Evolutionary conservation across 92 coral and sea anemone genomes (phyloP), one percentile per base, ranked within the genome.

Genomic region (Heliopora coerulea): DNA sequence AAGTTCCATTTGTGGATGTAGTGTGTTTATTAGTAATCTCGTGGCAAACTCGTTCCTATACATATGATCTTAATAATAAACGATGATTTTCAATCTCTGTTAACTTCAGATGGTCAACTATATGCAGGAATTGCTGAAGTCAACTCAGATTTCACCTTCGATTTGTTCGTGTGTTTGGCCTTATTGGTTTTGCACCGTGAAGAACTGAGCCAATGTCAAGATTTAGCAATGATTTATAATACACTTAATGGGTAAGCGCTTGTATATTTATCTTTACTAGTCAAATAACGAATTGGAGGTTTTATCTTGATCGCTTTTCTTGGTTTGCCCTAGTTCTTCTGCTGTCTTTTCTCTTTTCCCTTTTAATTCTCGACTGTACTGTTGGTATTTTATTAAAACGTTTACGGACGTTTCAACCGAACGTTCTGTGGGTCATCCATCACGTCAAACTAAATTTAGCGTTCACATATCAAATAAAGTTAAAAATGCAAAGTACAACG

Each of bases 121-220:
- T 86, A 85, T 27, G 86, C 83, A 25, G 93, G 85, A 65, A 59
- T 90, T 11, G 93, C 83, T 23, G 86, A 79, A 5, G 81, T 88
- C 62, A 83, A 87, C 79, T 59, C 87, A 24, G 89, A 87, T 32
- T 93, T 78, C 74, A 83, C 98, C 9, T 93, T 92, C 54, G 97
- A 92, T 31, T 62, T 90, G 46, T 92, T 92, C 78, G 73, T 92
- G 40, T 92, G 97, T 74, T 60, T 92, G 56, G 97, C 97, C 1
- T 83, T 92, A 13, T 80, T 92, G 19, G 83, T 78, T 64, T 89
- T 86, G 63, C 78, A 92, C 68, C 88, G 92, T 17, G 52, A 82
- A 11, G 63, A 78, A 56, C 72, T 92, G 21, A 56, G 88, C 44
- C 84, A 83, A 24, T 92, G 96, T 42, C 79, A 78, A 8, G 97